A percentile compares a stretch with the other conserved stretches of the same genome.
phyloP scores from a whole-genome alignment of 2,797 vertebrate genomes.

The Eulemur coronatus region DNA sequence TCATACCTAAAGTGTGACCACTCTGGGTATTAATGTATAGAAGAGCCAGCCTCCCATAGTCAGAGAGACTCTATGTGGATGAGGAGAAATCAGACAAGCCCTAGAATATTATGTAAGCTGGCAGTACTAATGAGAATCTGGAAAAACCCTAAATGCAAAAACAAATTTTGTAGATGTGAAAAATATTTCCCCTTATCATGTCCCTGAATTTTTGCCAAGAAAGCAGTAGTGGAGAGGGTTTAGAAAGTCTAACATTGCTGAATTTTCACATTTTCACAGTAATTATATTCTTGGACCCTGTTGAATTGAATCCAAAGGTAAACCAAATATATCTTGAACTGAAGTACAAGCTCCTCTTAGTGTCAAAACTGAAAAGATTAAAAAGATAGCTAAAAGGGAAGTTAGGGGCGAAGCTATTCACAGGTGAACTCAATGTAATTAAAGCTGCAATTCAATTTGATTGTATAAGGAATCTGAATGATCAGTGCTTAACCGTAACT shows the following conservation, averaged over 20 bases:
- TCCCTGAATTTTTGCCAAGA: constrained; percentile 34
- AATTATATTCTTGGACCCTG: neutral
- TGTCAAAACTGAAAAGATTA: neutral
- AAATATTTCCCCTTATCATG: neutral
- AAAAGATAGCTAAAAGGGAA: neutral
- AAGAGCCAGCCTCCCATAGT: neutral
- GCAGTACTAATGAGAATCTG: neutral
- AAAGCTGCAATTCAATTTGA: neutral
- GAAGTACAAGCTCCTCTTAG: neutral
- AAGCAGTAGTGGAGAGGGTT: neutral
- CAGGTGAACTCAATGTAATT: neutral
- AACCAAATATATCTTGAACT: neutral
- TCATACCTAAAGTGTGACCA: neutral
- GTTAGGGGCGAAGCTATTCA: neutral
- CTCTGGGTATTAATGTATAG: neutral
- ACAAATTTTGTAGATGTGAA: neutral
- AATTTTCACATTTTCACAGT: constrained; percentile 5
- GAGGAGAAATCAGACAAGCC: neutral
- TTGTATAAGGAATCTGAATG: neutral
- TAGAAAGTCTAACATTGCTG: neutral
- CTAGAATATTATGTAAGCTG: neutral
- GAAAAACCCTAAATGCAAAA: neutral
- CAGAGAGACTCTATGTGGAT: neutral
- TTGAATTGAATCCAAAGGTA: constrained; percentile 33
- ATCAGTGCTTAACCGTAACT: neutral